A percentile compares a stretch with the other conserved stretches of the same genome.
phyloP scores from a whole-genome alignment of 2,113 vertebrate species.

The Prionailurus bengalensis region DNA sequence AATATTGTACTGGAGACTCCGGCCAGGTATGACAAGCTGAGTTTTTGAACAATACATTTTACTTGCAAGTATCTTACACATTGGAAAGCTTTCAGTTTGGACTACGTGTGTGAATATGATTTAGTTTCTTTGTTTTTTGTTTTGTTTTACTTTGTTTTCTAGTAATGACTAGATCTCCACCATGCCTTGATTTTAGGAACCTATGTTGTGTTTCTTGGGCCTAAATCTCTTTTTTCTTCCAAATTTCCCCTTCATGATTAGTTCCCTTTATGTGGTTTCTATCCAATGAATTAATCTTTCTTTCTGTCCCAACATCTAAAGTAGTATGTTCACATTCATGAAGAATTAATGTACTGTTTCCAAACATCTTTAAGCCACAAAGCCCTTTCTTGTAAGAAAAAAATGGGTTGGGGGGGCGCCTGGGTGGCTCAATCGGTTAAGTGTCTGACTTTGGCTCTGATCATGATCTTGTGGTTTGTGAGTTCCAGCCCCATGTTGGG shows the following conservation, averaged over 20 bases:
- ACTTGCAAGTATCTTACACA: not conserved
- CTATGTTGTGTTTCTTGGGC: not conserved
- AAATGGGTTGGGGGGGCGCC: not conserved
- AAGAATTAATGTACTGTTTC: not conserved
- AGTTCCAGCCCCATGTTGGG: too few relatives aligned
- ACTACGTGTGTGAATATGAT: not conserved
- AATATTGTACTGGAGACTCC: slow-evolving; percentile 97
- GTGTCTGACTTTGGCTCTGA: too few relatives aligned
- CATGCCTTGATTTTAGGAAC: slow-evolving; percentile 15
- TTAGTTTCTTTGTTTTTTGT: slow-evolving; percentile 26
- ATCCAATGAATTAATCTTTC: not conserved
- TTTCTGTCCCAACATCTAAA: not conserved
- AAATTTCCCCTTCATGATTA: not conserved
- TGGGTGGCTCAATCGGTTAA: too few relatives aligned
- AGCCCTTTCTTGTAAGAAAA: not conserved
- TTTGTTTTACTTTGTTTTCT: slow-evolving; percentile 44
- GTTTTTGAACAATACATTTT: not conserved
- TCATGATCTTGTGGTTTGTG: too few relatives aligned
- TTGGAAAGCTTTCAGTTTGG: not conserved
- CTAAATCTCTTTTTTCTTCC: not conserved
- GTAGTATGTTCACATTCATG: not conserved
- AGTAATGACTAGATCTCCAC: slow-evolving; percentile 18
- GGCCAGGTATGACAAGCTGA: slow-evolving; percentile 92
- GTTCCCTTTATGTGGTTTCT: slow-evolving; percentile 37
- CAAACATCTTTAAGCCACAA: not conserved